These are phyloP conservation scores for Gymnopithys bicolor DNA, from an alignment of 2,797 vertebrate species.

Conservation along the genomic window DNA sequence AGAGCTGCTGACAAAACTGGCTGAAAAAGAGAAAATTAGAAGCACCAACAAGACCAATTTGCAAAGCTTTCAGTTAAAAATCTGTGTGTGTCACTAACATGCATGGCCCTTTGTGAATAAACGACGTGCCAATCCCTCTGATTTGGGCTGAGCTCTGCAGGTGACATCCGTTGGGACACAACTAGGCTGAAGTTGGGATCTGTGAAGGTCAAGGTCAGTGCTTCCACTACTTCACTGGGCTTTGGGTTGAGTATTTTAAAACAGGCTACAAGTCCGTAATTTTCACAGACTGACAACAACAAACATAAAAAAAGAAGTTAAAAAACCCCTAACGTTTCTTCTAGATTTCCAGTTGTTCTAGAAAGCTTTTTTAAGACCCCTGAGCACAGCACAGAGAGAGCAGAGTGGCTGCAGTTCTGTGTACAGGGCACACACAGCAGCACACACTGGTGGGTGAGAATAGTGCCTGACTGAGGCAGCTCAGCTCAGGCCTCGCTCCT, in stretches of 20 bases:
- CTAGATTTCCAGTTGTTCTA: background rate
- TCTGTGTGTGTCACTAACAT: background rate
- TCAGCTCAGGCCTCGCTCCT: background rate
- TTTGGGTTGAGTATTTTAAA: background rate
- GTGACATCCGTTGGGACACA: background rate
- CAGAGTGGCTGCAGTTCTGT: background rate
- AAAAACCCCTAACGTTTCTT: background rate
- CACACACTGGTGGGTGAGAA: background rate
- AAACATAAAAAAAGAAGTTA: background rate
- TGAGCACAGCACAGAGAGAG: background rate
- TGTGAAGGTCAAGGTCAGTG: fast-evolving
- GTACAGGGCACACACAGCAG: background rate
- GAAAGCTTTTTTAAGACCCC: background rate
- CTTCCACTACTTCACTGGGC: background rate
- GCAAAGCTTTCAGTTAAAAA: constrained; percentile 19
- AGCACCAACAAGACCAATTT: constrained; percentile 19
- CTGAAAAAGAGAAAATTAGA: constrained; percentile 57
- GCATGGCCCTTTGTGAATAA: background rate
- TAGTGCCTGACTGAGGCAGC: background rate
- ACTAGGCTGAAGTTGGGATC: background rate
- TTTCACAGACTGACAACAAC: background rate
- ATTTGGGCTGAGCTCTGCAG: background rate
- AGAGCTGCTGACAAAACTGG: constrained; percentile 33
- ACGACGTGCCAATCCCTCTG: background rate
- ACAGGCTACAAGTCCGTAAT: background rate